Evolutionary conservation across 2,888 invertebrate species (phyloP), one percentile per base, ranked within the genome.

Genomic region (Lasioglossum zephyrum): DNA sequence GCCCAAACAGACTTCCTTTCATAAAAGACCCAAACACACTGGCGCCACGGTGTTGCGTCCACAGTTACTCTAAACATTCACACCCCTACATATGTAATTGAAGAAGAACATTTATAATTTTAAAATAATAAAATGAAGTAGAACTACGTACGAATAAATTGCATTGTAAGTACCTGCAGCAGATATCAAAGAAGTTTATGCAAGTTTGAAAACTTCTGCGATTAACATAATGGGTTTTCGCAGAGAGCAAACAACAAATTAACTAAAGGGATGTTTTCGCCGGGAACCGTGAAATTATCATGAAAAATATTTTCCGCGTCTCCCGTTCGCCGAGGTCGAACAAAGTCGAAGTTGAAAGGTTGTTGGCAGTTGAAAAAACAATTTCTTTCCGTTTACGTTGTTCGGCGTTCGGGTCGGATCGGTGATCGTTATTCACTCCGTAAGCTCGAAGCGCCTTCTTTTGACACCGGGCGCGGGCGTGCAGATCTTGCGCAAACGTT

Each of bases 401-500:
- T 22, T 39, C 31, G 1, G 16, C 63, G 63, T 44, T 44, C 31
- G 1, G 63, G 31, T 8, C 18, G 63, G 6, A 16, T 18, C 63
- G 16, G 31, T 31, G 66, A 70, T 70, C 70, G 39, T 39, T 70
- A 41, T 70, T 70, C 70, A 41, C n/a, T 11, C 39, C 1, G 39
- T 39, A 70, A 70, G n/a, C 70, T 41, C n/a, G 4, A 11, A 41
- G n/a, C 41, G 22, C 11, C n/a, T 70, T 70, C 70, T 70, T 70
- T 70, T 41, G n/a, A 70, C 69, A 13, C n/a, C 2, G 47, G 16
- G 11, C 11, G 70, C 22, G 47, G 16, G 11, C 11, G 70, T 41
- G 39, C 70, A 70, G 70, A 57, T 22, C 49, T 53, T 39, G 36
- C 36, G 36, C 66, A 72, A 79, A 79, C 70, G 44, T 73, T 73